Conservation (phyloP, 2,797 vertebrate genomes). For the Silurus aristotelis region DNA sequence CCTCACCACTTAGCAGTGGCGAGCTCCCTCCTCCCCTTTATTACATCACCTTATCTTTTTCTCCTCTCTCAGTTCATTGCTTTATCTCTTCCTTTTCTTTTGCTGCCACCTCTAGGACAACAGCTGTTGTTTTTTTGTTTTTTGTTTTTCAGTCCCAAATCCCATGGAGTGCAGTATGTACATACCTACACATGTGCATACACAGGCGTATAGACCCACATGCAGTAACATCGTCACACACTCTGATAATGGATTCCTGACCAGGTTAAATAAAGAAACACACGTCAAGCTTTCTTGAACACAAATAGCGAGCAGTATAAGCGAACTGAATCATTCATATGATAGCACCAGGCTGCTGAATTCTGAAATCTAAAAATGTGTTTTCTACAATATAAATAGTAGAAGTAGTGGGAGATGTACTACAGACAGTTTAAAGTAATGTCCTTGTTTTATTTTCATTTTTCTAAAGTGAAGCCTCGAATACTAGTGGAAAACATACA, state of each 20-base stretch:
- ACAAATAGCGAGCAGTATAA: neutral
- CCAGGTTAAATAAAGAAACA: neutral
- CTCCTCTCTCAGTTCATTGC: neutral
- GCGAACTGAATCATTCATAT: neutral
- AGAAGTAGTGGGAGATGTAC: too few relatives aligned
- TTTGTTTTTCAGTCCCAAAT: neutral
- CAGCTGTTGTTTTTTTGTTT: neutral
- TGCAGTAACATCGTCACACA: neutral
- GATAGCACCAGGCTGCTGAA: neutral
- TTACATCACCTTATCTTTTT: slow-evolving; percentile 48
- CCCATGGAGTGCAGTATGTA: neutral
- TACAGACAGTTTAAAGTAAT: too few relatives aligned
- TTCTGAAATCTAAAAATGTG: too few relatives aligned
- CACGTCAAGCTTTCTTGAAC: neutral
- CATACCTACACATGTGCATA: neutral
- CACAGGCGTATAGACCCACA: neutral
- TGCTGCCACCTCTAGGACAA: slow-evolving; percentile 48
- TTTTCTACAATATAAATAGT: too few relatives aligned
- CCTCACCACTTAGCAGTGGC: slow-evolving; percentile 61
- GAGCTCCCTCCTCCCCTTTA: slow-evolving; percentile 40
- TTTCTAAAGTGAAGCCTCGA: too few relatives aligned
- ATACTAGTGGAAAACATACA: too few relatives aligned
- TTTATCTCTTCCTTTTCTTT: slow-evolving; percentile 15
- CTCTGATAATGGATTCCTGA: neutral
- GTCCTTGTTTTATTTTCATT: too few relatives aligned